Evolutionary conservation across 2,797 vertebrate genomes (phyloP), one percentile per base, ranked within the genome.

Genomic region (Pantherophis vulpinus): DNA sequence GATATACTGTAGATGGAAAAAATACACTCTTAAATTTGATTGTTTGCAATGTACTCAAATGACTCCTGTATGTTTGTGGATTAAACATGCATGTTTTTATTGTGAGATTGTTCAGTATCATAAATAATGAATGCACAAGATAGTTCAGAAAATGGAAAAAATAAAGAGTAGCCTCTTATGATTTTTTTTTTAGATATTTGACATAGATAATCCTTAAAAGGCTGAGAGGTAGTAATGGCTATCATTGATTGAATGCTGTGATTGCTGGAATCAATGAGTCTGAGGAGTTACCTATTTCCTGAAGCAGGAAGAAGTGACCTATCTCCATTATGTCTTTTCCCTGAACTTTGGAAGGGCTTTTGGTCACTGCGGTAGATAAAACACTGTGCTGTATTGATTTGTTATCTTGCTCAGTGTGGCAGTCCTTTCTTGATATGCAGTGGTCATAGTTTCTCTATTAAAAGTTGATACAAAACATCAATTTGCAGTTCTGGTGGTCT

Each of bases 381-480:
- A 20, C 13, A 5, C 37, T 74, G 32, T 74, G 20, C 55, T 91
- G 54, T 60, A 86, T 47, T 83, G 47, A 86, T 90, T 25, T 60
- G 60, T 88, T 70, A 58, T 27, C 29, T 70, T 3, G 58, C 23
- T 70, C 51, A 66, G 29, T 42, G n/a, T 27, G 32, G 25, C 27
- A 55, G 56, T 29, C 87, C 58, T 59, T 29, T 66, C 5, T 74
- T 59, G 91, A 0, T 0, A 56, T 51, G 6, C 93, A 91, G 90
- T 91, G 29, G 90, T 93, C 0, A 59, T 89, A 91, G 94, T 95
- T 88, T 91, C 87, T 94, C 88, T 91, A 93, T 93, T 79, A 74
- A 25, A 7, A 61, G 91, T 87, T 58, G 93, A 11, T 47, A 20
- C 25, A 47, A 37, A 66, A 16, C 58, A 86, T 42, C 55, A 23